Conservation (phyloP, 2,888 invertebrate species). For the Diabrotica balteata region DNA sequence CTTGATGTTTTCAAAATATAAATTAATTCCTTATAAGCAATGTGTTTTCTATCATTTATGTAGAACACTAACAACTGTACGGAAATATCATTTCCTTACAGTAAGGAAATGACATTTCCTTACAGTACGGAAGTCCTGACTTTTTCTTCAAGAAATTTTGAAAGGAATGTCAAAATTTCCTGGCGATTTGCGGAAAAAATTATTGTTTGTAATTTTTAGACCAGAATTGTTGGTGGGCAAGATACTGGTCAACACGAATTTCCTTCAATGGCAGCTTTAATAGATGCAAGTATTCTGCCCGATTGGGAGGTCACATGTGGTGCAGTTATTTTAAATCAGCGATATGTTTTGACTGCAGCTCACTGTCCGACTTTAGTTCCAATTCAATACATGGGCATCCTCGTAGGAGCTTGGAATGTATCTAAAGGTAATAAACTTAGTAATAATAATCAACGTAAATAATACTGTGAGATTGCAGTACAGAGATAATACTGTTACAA, state of each 20-base stretch:
- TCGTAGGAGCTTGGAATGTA: constrained; percentile 66
- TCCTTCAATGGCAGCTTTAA: constrained; percentile 66
- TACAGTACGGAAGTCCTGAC: too few species aligned
- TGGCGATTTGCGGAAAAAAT: too few species aligned
- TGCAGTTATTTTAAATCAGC: constrained; percentile 61
- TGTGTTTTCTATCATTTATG: too few species aligned
- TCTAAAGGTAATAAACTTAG: constrained; percentile 49
- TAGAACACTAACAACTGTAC: too few species aligned
- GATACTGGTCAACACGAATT: constrained; percentile 66
- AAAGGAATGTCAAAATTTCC: too few species aligned
- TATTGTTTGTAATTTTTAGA: constrained; percentile 47
- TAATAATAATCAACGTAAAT: background rate
- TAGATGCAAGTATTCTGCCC: constrained; percentile 47
- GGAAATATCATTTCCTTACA: too few species aligned
- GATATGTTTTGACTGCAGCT: constrained; percentile 64
- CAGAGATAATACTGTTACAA: too few species aligned
- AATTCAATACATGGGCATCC: constrained; percentile 49
- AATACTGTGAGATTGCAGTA: background rate
- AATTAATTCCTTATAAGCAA: too few species aligned
- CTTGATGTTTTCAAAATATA: too few species aligned
- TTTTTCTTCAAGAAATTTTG: too few species aligned
- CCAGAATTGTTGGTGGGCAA: constrained; percentile 62
- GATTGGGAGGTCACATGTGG: constrained; percentile 61
- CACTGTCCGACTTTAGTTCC: constrained; percentile 61
- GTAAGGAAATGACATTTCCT: too few species aligned